Evolutionary conservation across 2,113 vertebrate genomes (phyloP).

Genomic region (Lophius piscatorius): DNA sequence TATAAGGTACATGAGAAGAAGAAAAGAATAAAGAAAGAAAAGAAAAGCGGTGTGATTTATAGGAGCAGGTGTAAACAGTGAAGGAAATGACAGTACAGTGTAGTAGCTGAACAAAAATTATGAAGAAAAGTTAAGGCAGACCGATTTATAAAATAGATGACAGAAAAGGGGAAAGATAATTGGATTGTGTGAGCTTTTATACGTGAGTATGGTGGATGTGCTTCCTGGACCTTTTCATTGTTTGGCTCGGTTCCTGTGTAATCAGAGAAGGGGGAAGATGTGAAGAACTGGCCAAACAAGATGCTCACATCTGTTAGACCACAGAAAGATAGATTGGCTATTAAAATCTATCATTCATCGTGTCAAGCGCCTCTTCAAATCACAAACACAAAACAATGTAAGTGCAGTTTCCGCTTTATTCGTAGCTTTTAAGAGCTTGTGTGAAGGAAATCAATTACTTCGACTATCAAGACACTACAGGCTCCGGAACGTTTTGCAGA

Average conservation of each 20-base stretch:
- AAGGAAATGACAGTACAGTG: conserved; percentile 3
- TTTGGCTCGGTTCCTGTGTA: conserved; percentile 25
- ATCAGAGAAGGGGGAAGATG: conserved; percentile 30
- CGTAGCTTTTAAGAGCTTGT: background rate
- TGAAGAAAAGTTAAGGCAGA: background rate
- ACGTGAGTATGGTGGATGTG: conserved; percentile 30
- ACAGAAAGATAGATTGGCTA: conserved; percentile 20
- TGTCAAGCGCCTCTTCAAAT: conserved; percentile 15
- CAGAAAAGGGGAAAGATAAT: conserved; percentile 20
- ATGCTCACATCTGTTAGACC: conserved; percentile 22
- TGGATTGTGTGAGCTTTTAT: conserved; percentile 27
- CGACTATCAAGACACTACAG: background rate
- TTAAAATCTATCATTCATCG: conserved; percentile 6
- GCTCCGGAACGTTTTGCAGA: background rate
- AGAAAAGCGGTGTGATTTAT: background rate
- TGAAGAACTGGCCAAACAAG: background rate
- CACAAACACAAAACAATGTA: background rate
- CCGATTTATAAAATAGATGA: conserved; percentile 18
- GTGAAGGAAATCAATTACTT: conserved; percentile 2
- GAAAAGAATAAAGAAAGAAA: background rate
- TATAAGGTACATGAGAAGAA: background rate
- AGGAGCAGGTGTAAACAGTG: background rate
- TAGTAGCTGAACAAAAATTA: background rate
- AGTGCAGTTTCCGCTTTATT: background rate
- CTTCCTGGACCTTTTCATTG: conserved; percentile 18